Conservation (phyloP, 2,113 vertebrate species). For the Pseudorectes ferrugineus region DNA sequence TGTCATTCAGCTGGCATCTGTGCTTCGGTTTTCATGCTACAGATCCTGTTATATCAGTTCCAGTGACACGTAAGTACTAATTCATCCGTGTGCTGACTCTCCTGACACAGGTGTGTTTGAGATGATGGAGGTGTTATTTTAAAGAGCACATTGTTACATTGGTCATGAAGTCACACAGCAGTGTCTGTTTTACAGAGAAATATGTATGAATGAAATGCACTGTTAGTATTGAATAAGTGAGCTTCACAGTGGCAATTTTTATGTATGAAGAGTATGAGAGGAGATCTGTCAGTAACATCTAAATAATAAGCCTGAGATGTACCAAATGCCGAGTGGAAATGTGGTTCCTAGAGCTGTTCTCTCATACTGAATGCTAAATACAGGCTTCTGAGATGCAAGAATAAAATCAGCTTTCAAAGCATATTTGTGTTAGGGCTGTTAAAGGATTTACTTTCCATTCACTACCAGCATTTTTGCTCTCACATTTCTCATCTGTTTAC, state of each 20-base stretch:
- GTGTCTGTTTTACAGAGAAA: not conserved
- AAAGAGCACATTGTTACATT: not conserved
- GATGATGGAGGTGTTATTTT: not conserved
- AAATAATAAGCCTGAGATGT: constrained; percentile 11
- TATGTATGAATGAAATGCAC: not conserved
- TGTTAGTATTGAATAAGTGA: not conserved
- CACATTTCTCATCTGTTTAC: not conserved
- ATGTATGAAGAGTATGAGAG: not conserved
- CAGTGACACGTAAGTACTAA: not conserved
- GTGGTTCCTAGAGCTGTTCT: not conserved
- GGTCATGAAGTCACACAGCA: not conserved
- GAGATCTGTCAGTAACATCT: constrained; percentile 11
- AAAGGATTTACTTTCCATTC: not conserved
- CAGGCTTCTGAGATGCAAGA: not conserved
- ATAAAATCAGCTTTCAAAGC: not conserved
- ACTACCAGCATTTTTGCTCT: not conserved
- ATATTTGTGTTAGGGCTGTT: not conserved
- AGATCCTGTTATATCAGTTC: not conserved
- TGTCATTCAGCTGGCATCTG: not conserved
- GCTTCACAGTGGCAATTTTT: not conserved
- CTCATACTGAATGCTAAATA: not conserved
- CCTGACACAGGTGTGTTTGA: not conserved
- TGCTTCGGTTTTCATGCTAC: not conserved
- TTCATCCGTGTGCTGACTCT: not conserved
- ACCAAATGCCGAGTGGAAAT: not conserved